Base-by-base conservation (phyloP, 1,140 invertebrate species). In the Bombus sylvicola region DNA sequence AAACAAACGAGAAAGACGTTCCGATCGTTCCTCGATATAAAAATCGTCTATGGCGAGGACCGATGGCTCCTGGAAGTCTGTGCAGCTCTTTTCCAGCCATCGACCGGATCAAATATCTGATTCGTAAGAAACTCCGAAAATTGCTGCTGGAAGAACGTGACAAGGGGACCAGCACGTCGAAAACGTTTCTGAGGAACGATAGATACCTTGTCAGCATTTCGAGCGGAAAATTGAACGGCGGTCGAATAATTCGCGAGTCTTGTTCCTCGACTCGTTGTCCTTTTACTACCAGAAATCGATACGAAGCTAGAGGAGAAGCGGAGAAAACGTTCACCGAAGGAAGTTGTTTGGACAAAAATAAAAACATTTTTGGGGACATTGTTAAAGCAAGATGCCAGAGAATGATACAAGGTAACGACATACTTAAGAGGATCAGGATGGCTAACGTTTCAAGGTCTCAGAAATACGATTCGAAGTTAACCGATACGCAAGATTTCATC, bases 71-170 rank as follows among this genome's bases (percentile, higher is more conserved):
- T 0, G 13, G 37, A 15, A 64, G 73, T 41, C 28, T 88, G 31
- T 72, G 83, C 31, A 18, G 34, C 59, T 75, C 79, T 1, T 85
- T 72, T 6, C 78, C 83, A n/a, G 76, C 83, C 3, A 39, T 92
- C 53, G 80, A 86, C 8, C 74, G 84, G 43, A 87, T 92, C 39
- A 92, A 88, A 41, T 68, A 75, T 69, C 22, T 91, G 69, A 88
- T 92, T 22, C 78, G 86, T 22, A 77, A 72, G 53, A 92, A 91
- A 25, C 47, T 92, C 0, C 64, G 85, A n/a, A 85, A 69, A 62
- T 82, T 88, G 57, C 57, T 89, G 34, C 66, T 87, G 41, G 66
- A 82, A n/a, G 72, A 81, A 13, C 57, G 81, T 22, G 47, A 41
- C 25, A 76, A 72, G 69, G 88, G 66, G 15, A 75, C 69, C 5